These are phyloP conservation scores for Hipparchia semele DNA, from an alignment of 2,888 invertebrate species.

Conservation along the genomic window DNA sequence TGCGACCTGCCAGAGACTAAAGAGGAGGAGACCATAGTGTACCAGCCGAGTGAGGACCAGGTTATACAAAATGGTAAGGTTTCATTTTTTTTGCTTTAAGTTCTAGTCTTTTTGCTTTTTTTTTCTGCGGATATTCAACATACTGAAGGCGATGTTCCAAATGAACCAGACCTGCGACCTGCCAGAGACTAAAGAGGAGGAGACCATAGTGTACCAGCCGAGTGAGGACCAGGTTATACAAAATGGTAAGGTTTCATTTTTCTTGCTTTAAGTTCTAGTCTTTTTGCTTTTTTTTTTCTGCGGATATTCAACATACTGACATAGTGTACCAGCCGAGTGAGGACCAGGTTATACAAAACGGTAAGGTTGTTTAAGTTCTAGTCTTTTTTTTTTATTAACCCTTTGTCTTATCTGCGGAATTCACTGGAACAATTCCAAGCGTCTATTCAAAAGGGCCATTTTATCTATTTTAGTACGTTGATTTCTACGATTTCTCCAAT, in stretches of 20 bases:
- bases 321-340: neutral
- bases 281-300: neutral
- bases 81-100: neutral
- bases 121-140: conserved; percentile 34
- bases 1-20: neutral
- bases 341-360: neutral
- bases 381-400: neutral
- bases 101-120: neutral
- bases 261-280: too few species aligned
- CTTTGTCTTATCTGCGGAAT: too few species aligned
- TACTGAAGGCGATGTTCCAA: neutral
- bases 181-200: neutral
- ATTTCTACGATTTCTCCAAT: too few species aligned
- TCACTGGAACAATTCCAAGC: too few species aligned
- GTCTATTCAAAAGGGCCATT: too few species aligned
- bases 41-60: neutral
- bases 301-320: conserved; percentile 35
- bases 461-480: too few species aligned
- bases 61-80: neutral
- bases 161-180: neutral
- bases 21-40: neutral
- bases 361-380: neutral
- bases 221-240: neutral
- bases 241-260: neutral
- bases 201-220: neutral